phyloP scores from a whole-genome alignment of 2,888 invertebrate genomes.

The Papilio protenor region DNA sequence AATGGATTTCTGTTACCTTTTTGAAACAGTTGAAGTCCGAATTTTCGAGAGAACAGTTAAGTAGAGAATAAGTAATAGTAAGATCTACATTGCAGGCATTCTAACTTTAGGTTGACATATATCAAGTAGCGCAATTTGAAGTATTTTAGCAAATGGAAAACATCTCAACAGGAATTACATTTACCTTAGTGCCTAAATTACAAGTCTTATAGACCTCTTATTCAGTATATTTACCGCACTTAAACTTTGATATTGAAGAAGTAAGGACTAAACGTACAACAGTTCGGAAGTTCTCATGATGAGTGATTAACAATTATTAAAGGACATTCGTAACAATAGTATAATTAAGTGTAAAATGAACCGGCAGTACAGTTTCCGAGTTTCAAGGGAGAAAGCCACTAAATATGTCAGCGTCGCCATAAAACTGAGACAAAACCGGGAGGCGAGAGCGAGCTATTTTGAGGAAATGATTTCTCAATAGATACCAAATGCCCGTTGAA shows the following conservation, averaged over 20 bases:
- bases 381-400: conserved; percentile 35
- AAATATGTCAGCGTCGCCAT: conserved; percentile 45
- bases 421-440: conserved; percentile 41
- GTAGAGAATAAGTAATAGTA: neutral
- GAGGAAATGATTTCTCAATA: conserved; percentile 43
- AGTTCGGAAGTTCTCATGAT: neutral
- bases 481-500: conserved; percentile 17
- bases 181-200: neutral
- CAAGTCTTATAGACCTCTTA: neutral
- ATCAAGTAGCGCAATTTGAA: neutral
- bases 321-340: conserved; percentile 44
- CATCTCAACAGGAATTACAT: neutral
- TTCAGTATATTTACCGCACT: neutral
- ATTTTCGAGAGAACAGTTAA: neutral
- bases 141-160: neutral
- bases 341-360: conserved; percentile 48
- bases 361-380: conserved; percentile 40
- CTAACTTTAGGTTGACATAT: neutral
- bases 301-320: conserved; percentile 1
- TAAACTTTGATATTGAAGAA: neutral
- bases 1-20: neutral
- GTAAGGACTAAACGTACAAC: neutral
- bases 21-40: neutral
- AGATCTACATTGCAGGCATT: neutral
- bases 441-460: conserved; percentile 42